Base-by-base conservation (phyloP, 2,113 vertebrate species). In the Ailuropoda melanoleuca region DNA sequence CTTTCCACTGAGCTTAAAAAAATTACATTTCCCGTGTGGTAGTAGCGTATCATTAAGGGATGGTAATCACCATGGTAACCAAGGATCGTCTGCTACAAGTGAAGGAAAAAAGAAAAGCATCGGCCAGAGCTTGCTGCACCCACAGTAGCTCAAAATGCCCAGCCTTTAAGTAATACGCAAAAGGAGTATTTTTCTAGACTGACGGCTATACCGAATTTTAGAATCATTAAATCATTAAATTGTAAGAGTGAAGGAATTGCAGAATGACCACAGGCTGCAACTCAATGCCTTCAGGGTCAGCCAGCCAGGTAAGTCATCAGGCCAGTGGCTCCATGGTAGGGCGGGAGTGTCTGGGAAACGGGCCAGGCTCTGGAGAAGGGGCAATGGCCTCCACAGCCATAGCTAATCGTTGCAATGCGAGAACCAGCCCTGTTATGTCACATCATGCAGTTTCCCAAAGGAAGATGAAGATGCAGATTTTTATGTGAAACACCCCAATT, bases 31-130 rank as follows among this genome's bases (percentile, higher is more conserved):
- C 87, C 92, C 1, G 0, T 95, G 88, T 2, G 0, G 74, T 29
- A 96, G 88, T 90, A 95, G 81, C 29, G 1, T 55, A 53, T 60
- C 86, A 96, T 93, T 97, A 90, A 90, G 83, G 74, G 60, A 70
- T 97, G 64, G 48, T 82, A 90, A 95, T 97, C 97, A 96, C 97
- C 93, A 94, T 86, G 95, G 97, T 64, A 98, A 98, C 85, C 5
- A 62, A 88, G 96, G 87, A 85, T 43, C 4, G 0, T 77, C 93
- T 78, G 92, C 60, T 94, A 80, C 95, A 92, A 98, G 93, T 77
- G 66, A 96, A 92, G 53, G 60, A 92, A 91, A 80, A 96, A 96
- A 95, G 89, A 97, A 81, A 93, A 88, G 80, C 90, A 34, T 64
- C 15, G 48, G 39, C 72, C 82, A 89, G 81, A 94, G 94, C 90